These are phyloP conservation scores for Patella depressa DNA, from an alignment of 2,888 invertebrate genomes.

Conservation along the genomic window DNA sequence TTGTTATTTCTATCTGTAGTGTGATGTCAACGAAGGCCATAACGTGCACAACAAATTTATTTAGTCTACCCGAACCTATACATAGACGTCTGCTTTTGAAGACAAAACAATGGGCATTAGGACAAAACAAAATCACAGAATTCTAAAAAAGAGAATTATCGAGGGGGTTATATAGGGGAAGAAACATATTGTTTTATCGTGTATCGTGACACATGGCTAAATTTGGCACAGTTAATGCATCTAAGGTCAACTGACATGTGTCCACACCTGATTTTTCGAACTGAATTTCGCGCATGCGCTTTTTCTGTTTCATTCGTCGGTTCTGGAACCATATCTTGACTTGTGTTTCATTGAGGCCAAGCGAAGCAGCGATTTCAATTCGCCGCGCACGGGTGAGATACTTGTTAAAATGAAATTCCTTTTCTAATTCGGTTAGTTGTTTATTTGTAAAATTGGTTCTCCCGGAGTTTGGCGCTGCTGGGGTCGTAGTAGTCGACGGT, in stretches of 20 bases:
- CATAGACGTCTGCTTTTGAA: too few species aligned
- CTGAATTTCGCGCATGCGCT: constrained; percentile 68
- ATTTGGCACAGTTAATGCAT: constrained; percentile 53
- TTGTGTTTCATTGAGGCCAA: constrained; percentile 96
- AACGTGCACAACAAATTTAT: too few species aligned
- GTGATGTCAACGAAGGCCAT: too few species aligned
- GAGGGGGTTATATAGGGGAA: too few species aligned
- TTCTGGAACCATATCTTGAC: constrained; percentile 73
- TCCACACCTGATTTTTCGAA: constrained; percentile 50
- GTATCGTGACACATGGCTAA: constrained; percentile 55
- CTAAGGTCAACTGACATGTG: constrained; percentile 50
- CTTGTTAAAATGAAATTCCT: constrained; percentile 99
- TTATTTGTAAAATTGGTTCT: constrained; percentile 99
- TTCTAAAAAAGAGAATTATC: too few species aligned
- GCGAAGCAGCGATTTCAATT: constrained; percentile 96
- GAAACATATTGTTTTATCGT: constrained; percentile 33
- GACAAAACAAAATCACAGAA: too few species aligned
- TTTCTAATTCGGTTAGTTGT: constrained; percentile 98
- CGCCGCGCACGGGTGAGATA: constrained; percentile 96
- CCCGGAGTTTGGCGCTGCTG: constrained; percentile 74
- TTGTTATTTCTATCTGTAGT: too few species aligned
- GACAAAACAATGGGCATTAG: too few species aligned
- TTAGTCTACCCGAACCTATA: too few species aligned
- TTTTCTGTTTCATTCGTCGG: constrained; percentile 72
- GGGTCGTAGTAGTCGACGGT: constrained; percentile 37